Evolutionary conservation across 2,888 invertebrate species (phyloP).

Genomic region (Spilosoma lubricipeda): DNA sequence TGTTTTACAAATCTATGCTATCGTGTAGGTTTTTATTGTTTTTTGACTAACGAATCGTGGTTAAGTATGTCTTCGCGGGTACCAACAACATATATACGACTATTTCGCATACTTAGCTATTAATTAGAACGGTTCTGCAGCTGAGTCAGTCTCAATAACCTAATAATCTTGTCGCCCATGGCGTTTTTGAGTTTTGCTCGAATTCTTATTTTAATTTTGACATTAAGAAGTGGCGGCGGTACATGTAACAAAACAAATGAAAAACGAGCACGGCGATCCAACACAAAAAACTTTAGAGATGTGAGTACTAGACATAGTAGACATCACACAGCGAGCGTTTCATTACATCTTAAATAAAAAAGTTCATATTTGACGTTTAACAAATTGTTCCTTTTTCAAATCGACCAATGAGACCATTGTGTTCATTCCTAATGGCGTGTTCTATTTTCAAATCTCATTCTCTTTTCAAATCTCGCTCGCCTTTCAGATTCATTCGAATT

Average conservation of each 20-base stretch:
- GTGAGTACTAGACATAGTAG: conserved; percentile 80
- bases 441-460: conserved; percentile 86
- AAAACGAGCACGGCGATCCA: conserved; percentile 75
- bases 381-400: conserved; percentile 87
- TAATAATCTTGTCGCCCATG: conserved; percentile 79
- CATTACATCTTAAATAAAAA: conserved; percentile 84
- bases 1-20: conserved; percentile 60
- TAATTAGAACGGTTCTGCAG: conserved; percentile 71
- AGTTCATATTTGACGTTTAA: conserved; percentile 86
- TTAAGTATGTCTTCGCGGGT: conserved; percentile 30
- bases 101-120: conserved; percentile 66
- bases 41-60: conserved; percentile 35
- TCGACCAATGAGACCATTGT: conserved; percentile 86
- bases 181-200: conserved; percentile 70
- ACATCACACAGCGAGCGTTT: conserved; percentile 79
- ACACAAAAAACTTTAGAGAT: conserved; percentile 78
- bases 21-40: conserved; percentile 49
- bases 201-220: conserved; percentile 79
- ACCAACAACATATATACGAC: conserved; percentile 45
- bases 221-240: conserved; percentile 74
- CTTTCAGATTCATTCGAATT: conserved; percentile 86
- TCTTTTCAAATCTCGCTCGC: conserved; percentile 84
- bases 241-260: conserved; percentile 78
- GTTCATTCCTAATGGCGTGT: conserved; percentile 85
- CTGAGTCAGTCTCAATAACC: conserved; percentile 68